Conservation (phyloP, 1,140 invertebrate species). For the Tigriopus japonicus region DNA sequence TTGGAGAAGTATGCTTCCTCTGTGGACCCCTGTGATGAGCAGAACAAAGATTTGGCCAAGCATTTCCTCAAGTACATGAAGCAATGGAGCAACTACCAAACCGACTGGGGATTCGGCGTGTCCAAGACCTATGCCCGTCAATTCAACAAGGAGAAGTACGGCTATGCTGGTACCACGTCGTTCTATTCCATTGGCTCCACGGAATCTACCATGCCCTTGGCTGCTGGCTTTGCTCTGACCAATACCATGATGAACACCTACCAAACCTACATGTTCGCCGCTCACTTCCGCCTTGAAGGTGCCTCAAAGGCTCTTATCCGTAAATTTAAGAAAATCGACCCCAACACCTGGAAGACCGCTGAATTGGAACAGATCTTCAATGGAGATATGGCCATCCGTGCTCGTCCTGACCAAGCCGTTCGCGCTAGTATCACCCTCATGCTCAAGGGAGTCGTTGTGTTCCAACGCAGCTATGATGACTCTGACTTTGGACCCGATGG, state of each 20-base stretch:
- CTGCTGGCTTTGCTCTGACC: not conserved
- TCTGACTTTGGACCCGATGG: not conserved
- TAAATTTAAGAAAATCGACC: slow-evolving; percentile 9
- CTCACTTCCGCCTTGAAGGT: slow-evolving; percentile 10
- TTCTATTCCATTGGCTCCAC: slow-evolving; percentile 6
- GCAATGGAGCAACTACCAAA: slow-evolving; percentile 7
- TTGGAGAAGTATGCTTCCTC: slow-evolving; percentile 5
- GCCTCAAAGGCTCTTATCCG: slow-evolving; percentile 6
- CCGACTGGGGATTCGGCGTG: slow-evolving; percentile 10
- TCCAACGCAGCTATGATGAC: slow-evolving; percentile 3
- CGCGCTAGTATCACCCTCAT: not conserved
- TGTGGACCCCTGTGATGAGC: slow-evolving; percentile 6
- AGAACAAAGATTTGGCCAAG: not conserved
- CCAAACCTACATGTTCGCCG: not conserved
- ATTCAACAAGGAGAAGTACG: slow-evolving; percentile 10
- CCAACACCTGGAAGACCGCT: slow-evolving; percentile 4
- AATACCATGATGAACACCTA: slow-evolving; percentile 3
- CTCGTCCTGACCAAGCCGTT: slow-evolving; percentile 1
- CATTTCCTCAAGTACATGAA: slow-evolving; percentile 10
- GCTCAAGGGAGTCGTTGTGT: slow-evolving; percentile 3
- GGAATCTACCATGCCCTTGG: not conserved
- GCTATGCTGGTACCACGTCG: not conserved
- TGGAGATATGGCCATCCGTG: slow-evolving; percentile 3
- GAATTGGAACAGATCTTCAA: slow-evolving; percentile 5
- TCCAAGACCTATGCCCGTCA: slow-evolving; percentile 5